Evolutionary conservation across 2,797 vertebrate species (phyloP), one percentile per base, ranked within the genome.

Genomic region (Syngnathus acus): DNA sequence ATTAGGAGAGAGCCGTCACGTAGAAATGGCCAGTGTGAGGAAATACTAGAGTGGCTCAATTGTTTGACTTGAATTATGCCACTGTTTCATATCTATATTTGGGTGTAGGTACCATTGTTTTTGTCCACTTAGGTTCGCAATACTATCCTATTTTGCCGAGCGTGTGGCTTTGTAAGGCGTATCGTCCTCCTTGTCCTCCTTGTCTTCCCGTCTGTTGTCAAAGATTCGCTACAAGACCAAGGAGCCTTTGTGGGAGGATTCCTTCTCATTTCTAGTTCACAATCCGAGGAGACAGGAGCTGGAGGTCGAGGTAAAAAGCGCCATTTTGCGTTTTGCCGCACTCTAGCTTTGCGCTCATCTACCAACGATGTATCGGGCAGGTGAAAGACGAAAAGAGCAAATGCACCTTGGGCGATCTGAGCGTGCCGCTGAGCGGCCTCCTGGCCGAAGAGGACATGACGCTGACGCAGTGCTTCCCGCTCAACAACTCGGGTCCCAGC

Each of bases 201-300:
- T 32, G 32, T 32, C 37, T 45, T n/a, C 54, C 61, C 76, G 40
- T 80, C 67, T 79, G 9, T 57, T 57, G 21, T 4, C 77, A 66
- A 68, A 99, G 97, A 91, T 97, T 80, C 94, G 95, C 7, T 95
- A 93, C 78, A 99, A 96, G 89, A 97, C 94, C 66, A 94, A 90
- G 68, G 95, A 99, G 75, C 97, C 97, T 0, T 89, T 99, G 9
- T 99, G 97, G 97, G 97, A 99, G 68, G 96, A 98, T 59, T 90
- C 93, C 19, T 97, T 98, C 71, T 93, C 93, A 32, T 99, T 99
- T 86, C 95, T 97, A 38, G 85, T 99, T 64, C 96, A 98, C 85
- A 95, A 99, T 81, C 97, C 97, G 54, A 93, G 80, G 79, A 90
- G 91, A 72, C 95, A 98, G 86, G 94, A 96, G 69, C 93, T 99